A percentile compares a stretch with the other conserved stretches of the same genome.
phyloP scores from a whole-genome alignment of 2,888 invertebrate species.

The Drosophila putrida region DNA sequence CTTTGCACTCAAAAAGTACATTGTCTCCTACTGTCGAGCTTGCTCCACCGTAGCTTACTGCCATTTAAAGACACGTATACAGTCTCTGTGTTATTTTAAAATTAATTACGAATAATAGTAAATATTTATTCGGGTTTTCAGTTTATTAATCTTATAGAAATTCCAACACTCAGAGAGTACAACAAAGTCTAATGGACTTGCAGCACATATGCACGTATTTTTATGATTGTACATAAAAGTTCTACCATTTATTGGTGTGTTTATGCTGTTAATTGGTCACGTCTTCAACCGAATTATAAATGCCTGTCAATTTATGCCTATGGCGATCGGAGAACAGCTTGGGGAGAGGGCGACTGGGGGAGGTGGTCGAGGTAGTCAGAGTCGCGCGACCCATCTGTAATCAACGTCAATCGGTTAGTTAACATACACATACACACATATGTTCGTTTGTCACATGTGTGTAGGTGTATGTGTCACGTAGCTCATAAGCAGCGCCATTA shows the following conservation, averaged over 20 bases:
- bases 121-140: not conserved
- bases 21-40: no score
- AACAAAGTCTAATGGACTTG: conserved; percentile 3
- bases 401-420: conserved; percentile 75
- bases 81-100: not conserved
- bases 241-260: conserved; percentile 58
- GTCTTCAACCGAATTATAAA: conserved; percentile 67
- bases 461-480: conserved; percentile 59
- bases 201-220: not conserved
- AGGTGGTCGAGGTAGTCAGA: conserved; percentile 57
- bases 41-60: no score
- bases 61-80: no score
- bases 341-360: not conserved
- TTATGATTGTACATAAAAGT: not conserved
- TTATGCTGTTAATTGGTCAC: conserved; percentile 73
- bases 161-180: not conserved
- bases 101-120: not conserved
- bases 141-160: not conserved
- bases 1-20: no score
- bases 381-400: conserved; percentile 73
- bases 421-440: conserved; percentile 24
- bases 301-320: conserved; percentile 68
- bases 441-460: conserved; percentile 14
- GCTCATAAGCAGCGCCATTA: conserved; percentile 70
- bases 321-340: conserved; percentile 3